Base-by-base conservation (phyloP, 2,113 vertebrate genomes). In the Alethe castanea region DNA sequence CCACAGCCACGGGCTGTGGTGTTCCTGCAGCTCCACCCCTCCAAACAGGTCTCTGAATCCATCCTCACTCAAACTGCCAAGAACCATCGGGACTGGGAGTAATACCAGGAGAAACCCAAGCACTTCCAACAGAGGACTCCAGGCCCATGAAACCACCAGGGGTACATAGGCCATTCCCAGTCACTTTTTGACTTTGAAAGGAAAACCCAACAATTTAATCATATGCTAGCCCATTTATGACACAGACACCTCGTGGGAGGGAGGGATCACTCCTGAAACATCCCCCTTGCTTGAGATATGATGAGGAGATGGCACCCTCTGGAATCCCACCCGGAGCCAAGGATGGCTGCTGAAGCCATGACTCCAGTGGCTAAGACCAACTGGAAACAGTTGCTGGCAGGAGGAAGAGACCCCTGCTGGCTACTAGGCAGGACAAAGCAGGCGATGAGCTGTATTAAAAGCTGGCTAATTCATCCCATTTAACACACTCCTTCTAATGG, bases 41-140 rank as follows among this genome's bases (percentile, higher is more conserved):
- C 28, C 74, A 61, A 12, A 50, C 2, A 29, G 9, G 25, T 45
- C 36, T 76, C 59, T 76, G 52, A 76, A 85, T 22, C 50, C 33
- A 50, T 50, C 33, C 40, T 61, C 2, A 1, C 33, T 19, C 64
- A 22, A 56, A 40, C 3, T 52, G 12, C 85, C 69, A 56, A 52
- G 47, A 66, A 52, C 33, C 3, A 4, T 15, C 3, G 0, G 57
- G 33, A 29, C 0, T 66, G 22, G 53, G 12, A 86, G 14, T 25
- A 40, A 56, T 14, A 40, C 47, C 52, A 59, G 44, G 45, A 23
- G 65, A 69, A 40, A 67, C 8, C 23, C 44, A 42, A 70, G 54
- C 28, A 40, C 45, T 54, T 48, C n/a, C 45, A 76, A 24, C 2
- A 57, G 54, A 59, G 35, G 29, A 81, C 45, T 50, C 79, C 56